Base-by-base conservation (phyloP, 2,888 invertebrate genomes). In the Taenaris catops region DNA sequence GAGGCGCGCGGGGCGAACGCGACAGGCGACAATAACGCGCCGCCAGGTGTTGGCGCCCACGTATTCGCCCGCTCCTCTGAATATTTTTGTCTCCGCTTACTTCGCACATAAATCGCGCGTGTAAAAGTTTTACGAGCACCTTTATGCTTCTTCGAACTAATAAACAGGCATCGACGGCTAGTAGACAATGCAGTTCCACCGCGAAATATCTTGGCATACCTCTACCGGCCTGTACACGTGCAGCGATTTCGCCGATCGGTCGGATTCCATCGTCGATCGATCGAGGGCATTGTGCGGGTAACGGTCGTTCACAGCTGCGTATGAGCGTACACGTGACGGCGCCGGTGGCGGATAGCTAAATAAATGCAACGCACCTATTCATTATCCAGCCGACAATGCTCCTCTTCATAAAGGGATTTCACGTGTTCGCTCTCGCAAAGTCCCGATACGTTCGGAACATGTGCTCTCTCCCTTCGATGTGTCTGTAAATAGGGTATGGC, bases 401-500 rank as follows among this genome's bases (percentile, higher is more conserved):
- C 68, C 58, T 78, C 74, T 4, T 74, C 73, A 86, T 81, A 84
- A 83, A 80, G 76, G 80, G 83, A 84, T 83, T 84, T 80, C 84
- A 86, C 84, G 86, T 86, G 86, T 76, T 69, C 76, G 66, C 69
- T 68, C 76, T 73, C 70, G 79, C 83, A 57, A 78, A 80, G 81
- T 83, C 79, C 72, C 83, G 79, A 83, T 81, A 78, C 73, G 81
- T 79, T 78, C 79, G 72, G 81, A 81, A 84, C 86, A 86, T 84
- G 80, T 84, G 84, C 64, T 79, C 69, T 70, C 83, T 81, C 83
- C 83, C 84, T 81, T 68, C 57, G 70, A 70, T 71, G 72, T 75
- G 79, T 83, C 84, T 83, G 84, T 84, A 86, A 86, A 86, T 86
- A 86, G 84, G 86, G 84, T 79, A 71, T 80, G 74, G 76, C 83